Percentiles rank a stretch among this genome's conserved stretches.
phyloP scores from a whole-genome alignment of 2,113 vertebrate genomes.

The Hyaena hyaena region DNA sequence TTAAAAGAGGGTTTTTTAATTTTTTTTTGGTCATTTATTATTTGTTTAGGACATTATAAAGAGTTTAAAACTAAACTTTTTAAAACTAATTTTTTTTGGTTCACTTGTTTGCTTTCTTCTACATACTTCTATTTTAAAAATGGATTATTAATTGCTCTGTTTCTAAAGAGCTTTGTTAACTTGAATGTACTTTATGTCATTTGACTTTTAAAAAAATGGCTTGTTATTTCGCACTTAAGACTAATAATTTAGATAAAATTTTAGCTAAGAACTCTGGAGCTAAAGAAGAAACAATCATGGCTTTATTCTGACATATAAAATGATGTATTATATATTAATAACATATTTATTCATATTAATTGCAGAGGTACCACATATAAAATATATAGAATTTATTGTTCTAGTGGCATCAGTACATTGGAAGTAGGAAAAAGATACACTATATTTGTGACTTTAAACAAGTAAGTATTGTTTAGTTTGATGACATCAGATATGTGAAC shows the following conservation, averaged over 20 bases:
- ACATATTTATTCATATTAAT: neutral
- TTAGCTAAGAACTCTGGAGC: neutral
- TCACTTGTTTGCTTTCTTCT: neutral
- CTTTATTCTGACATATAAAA: neutral
- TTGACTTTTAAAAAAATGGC: neutral
- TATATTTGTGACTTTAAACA: neutral
- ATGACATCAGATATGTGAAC: neutral
- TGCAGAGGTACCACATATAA: neutral
- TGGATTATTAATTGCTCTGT: neutral
- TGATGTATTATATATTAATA: neutral
- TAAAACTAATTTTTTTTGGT: neutral
- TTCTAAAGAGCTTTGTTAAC: neutral
- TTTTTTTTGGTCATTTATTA: neutral
- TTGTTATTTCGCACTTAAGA: neutral
- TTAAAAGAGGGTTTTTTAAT: neutral
- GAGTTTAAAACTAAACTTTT: neutral
- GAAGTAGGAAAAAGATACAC: neutral
- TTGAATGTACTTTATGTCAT: neutral
- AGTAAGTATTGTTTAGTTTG: neutral
- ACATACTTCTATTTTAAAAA: neutral
- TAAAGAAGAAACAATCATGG: neutral
- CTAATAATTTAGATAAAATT: neutral
- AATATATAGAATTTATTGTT: neutral
- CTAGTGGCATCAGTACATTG: neutral
- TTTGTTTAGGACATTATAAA: neutral